Base-by-base conservation (phyloP, 1,140 invertebrate species). In the Hypothenemus hampei region DNA sequence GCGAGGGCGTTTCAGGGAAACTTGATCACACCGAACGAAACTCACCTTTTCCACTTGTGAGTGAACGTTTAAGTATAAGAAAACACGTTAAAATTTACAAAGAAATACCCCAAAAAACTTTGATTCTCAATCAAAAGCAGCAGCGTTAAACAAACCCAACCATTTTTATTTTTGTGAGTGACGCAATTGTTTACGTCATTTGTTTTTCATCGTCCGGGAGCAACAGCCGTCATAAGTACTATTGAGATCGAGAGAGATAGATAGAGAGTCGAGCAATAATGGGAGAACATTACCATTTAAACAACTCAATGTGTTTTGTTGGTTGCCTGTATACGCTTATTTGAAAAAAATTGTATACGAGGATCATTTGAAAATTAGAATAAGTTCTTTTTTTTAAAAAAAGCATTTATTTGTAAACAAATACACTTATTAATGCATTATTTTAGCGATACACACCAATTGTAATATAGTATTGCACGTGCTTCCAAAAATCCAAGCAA, bases 101-200 rank as follows among this genome's bases (percentile, higher is more conserved):
- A n/a, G 21, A 31, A 48, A 39, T 39, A 31, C 19, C 21, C 19
- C 7, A 41, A 56, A 56, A 31, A 33, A 24, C 4, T 33, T 4
- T n/a, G n/a, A n/a, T n/a, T n/a, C n/a, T 8, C 7, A 5, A 8
- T 7, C 13, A 35, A 41, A 48, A 35, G 43, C 35, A 23, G 26
- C n/a, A 56, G n/a, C n/a, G n/a, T 29, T 48, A 47, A 47, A 56
- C 53, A 47, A 56, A 56, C 33, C 43, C 51, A 21, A 56, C 53
- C 53, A 56, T 56, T 56, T 56, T 56, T 56, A 56, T 56, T 56
- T 56, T 56, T 56, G 53, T 56, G 53, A 56, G 53, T 56, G 53
- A 56, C 53, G 53, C 48, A 56, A 56, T 56, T 33, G 53, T 56
- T 56, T 56, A 47, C 53, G 53, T 56, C 53, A 56, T 56, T 56